Evolutionary conservation across 2,888 invertebrate genomes (phyloP).

Genomic region (Apoda limacodes): DNA sequence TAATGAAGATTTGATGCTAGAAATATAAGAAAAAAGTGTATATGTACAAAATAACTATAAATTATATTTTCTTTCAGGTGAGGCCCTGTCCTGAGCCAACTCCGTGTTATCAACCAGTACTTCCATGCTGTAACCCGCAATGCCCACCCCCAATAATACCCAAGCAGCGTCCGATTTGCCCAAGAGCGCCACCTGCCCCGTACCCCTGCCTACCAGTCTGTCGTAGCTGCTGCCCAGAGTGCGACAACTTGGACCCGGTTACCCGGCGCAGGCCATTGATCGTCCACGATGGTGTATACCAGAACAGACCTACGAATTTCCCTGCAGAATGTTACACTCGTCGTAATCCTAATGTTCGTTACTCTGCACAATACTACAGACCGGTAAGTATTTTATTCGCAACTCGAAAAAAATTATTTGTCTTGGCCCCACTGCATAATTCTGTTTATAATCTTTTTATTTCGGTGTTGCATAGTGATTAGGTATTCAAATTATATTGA

Average conservation of each 20-base stretch:
- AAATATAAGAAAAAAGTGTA: too few relatives aligned
- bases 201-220: conserved; percentile 61
- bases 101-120: conserved; percentile 50
- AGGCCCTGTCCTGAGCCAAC: conserved; percentile 51
- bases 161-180: conserved; percentile 57
- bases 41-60: background rate
- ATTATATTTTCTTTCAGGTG: conserved; percentile 30
- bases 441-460: too few relatives aligned
- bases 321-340: conserved; percentile 37
- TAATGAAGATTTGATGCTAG: too few relatives aligned
- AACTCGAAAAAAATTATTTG: too few relatives aligned
- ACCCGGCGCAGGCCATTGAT: conserved; percentile 69
- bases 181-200: conserved; percentile 47
- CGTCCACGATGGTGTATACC: conserved; percentile 65
- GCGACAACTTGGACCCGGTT: conserved; percentile 64
- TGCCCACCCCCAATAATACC: conserved; percentile 65
- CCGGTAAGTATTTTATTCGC: conserved; percentile 28
- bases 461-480: background rate
- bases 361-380: conserved; percentile 39
- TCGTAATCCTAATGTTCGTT: conserved; percentile 40
- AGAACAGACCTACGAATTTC: conserved; percentile 36
- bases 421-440: too few relatives aligned
- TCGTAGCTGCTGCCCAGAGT: conserved; percentile 52
- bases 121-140: conserved; percentile 59
- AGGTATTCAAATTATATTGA: too few relatives aligned